Conservation (phyloP, 1,140 invertebrate genomes). For the Calosoma granatense region DNA sequence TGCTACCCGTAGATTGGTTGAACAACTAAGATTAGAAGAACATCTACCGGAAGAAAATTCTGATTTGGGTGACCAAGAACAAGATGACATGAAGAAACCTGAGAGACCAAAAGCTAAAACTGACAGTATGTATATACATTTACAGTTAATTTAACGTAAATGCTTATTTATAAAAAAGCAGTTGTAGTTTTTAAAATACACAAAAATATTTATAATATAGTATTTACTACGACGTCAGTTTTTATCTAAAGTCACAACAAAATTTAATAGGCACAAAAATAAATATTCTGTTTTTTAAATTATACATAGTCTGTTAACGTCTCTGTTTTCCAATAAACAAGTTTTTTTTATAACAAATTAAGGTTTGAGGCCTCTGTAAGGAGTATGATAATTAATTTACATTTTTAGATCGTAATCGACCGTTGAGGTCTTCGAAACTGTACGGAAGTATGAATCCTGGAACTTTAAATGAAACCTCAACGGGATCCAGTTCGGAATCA, state of each 20-base stretch:
- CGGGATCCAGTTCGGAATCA: constrained; percentile 28
- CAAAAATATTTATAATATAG: too few species aligned
- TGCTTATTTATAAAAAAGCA: too few species aligned
- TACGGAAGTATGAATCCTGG: constrained; percentile 28
- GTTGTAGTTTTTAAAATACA: too few species aligned
- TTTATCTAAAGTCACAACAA: too few species aligned
- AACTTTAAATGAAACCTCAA: constrained; percentile 22
- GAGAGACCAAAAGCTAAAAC: constrained; percentile 28
- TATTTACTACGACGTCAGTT: too few species aligned
- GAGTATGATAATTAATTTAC: too few species aligned
- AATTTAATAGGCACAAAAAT: too few species aligned
- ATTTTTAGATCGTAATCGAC: constrained; percentile 18
- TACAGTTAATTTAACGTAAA: not conserved
- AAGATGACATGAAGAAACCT: constrained; percentile 20
- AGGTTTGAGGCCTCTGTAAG: too few species aligned
- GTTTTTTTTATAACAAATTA: too few species aligned
- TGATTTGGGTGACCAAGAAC: constrained; percentile 15
- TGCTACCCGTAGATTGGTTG: constrained; percentile 20
- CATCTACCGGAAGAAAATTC: constrained; percentile 10
- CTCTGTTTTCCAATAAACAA: too few species aligned
- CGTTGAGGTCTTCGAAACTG: constrained; percentile 17
- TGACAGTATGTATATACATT: constrained; percentile 19
- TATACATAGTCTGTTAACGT: too few species aligned
- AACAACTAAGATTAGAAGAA: constrained; percentile 16
- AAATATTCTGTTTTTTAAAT: too few species aligned